Conservation (phyloP, 2,113 vertebrate species). For the Campylorhamphus procurvoides region DNA sequence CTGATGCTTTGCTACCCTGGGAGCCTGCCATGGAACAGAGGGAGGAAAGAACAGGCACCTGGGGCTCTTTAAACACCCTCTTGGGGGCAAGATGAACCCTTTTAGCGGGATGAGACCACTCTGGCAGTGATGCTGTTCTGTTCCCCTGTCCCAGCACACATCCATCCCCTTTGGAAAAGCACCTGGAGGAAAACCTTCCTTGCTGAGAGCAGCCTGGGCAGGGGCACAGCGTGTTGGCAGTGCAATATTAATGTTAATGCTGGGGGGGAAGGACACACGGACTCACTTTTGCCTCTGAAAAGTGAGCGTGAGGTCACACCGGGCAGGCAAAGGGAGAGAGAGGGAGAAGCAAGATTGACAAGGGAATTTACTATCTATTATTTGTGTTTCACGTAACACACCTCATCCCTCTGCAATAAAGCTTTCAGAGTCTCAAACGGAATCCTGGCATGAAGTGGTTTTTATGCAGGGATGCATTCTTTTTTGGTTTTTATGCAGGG, state of each 20-base stretch:
- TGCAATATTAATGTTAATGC: neutral
- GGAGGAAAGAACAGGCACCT: neutral
- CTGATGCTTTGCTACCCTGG: neutral
- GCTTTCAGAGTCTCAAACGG: neutral
- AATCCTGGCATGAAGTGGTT: neutral
- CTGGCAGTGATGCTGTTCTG: neutral
- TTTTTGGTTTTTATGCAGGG: neutral
- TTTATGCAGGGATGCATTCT: neutral
- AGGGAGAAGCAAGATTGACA: neutral
- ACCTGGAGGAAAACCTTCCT: neutral
- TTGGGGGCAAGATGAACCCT: neutral
- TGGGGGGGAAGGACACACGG: neutral
- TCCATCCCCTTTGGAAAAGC: neutral
- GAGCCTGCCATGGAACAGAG: neutral
- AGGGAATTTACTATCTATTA: neutral
- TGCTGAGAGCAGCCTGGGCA: neutral
- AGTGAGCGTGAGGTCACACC: neutral
- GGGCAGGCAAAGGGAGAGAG: neutral
- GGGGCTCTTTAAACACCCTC: accelerated
- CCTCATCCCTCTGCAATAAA: neutral
- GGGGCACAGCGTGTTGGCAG: neutral
- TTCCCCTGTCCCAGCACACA: neutral
- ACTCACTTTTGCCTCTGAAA: neutral
- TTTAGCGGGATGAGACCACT: neutral
- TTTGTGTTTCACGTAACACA: neutral